Percentiles rank a stretch among this genome's conserved stretches.
Conservation (phyloP, 2,888 invertebrate genomes). For the Orchesellides sinensis region DNA sequence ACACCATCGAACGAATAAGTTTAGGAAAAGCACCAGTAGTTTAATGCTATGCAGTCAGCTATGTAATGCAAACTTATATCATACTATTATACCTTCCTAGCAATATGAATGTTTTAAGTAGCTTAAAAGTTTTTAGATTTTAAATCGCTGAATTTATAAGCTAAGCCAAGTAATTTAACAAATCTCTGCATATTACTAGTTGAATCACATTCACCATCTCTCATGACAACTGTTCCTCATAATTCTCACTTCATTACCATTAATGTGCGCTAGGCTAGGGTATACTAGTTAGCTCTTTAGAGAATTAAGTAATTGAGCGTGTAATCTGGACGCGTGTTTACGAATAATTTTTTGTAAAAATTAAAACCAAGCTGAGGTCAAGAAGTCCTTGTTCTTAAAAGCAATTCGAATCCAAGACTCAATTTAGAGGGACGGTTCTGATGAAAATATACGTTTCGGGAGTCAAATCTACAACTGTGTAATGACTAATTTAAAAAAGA, state of each 20-base stretch:
- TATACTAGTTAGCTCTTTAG: slow-evolving; percentile 30
- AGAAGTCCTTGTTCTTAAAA: too few relatives aligned
- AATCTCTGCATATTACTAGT: slow-evolving; percentile 19
- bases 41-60: background rate
- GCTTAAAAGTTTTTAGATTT: background rate
- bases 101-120: background rate
- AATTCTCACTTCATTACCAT: background rate
- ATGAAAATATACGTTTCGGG: background rate
- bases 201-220: slow-evolving; percentile 19
- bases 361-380: too few relatives aligned
- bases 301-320: slow-evolving; percentile 62
- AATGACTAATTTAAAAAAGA: too few relatives aligned
- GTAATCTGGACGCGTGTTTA: slow-evolving; percentile 62
- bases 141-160: background rate
- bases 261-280: slow-evolving; percentile 20
- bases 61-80: background rate
- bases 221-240: too few relatives aligned
- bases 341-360: slow-evolving; percentile 40
- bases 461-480: background rate
- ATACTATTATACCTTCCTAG: background rate
- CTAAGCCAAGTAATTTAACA: slow-evolving; percentile 18
- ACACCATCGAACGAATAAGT: slow-evolving; percentile 23
- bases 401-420: background rate
- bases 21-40: slow-evolving; percentile 47
- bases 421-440: background rate